Evolutionary conservation across 2,797 vertebrate genomes (phyloP).

Genomic region (Tarsius wallacei): DNA sequence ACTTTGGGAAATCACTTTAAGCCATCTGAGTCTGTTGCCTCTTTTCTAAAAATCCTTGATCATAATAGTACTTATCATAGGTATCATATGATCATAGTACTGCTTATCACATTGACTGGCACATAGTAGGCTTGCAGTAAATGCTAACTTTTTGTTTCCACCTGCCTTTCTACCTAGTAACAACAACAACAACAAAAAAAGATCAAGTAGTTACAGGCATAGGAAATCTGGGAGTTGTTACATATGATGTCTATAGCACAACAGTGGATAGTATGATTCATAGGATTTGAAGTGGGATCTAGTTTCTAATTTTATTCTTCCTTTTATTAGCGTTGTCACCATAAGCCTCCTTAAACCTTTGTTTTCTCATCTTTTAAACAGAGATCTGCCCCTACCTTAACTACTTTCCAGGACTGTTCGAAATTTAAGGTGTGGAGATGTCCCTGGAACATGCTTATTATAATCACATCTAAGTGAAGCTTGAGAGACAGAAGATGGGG

Average conservation of each 20-base stretch:
- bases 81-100: not conserved
- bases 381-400: not conserved
- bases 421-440: not conserved
- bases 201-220: not conserved
- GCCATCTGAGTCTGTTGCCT: not conserved
- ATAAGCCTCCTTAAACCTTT: not conserved
- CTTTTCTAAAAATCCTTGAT: not conserved
- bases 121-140: not conserved
- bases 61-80: not conserved
- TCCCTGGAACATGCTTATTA: not conserved
- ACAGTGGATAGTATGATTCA: not conserved
- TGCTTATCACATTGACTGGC: not conserved
- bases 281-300: conserved; percentile 6
- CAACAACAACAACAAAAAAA: not conserved
- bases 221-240: not conserved
- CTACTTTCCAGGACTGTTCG: not conserved
- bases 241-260: not conserved
- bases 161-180: not conserved
- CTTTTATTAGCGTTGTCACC: not conserved
- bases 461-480: not conserved
- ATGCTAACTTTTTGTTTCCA: conserved; percentile 21
- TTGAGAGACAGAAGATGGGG: not conserved
- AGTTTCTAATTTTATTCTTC: not conserved
- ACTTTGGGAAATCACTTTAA: conserved; percentile 2
- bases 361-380: not conserved